Evolutionary conservation across 2,113 vertebrate genomes (phyloP), one percentile per base, ranked within the genome.

Genomic region (Mastomys coucha): DNA sequence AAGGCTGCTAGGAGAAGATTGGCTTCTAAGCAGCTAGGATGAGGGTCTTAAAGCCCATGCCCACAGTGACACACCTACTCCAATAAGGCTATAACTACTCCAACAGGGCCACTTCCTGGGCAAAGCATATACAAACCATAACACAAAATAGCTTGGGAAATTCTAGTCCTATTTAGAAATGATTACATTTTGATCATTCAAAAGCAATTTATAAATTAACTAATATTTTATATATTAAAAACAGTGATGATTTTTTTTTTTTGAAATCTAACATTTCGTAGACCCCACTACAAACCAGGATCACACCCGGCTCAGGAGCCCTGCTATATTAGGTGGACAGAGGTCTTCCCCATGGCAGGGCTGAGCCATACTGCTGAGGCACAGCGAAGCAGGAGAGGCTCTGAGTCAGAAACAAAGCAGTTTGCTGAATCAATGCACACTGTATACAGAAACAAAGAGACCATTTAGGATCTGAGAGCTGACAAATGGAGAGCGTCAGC

Each of bases 141-240:
- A 69, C 67, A 31, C 65, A 69, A 69, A 70, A 88, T 85, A 60
- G 81, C 42, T 76, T 80, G 67, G 33, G 84, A 80, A 84, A 91
- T 80, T 69, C 70, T n/a, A 63, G 12, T 77, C 42, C 65, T 60
- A 0, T 70, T 80, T 70, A 85, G 77, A 88, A 85, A 85, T 73
- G 45, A 58, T 13, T 81, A 89, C 88, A 60, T 91, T 97, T 69
- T 70, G 84, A 69, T 39, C 51, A 93, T 69, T 87, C 65, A 95
- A 86, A 77, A 70, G 14, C 42, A 87, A 90, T 16, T 14, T 91
- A 33, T 3, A 60, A 20, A 45, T 88, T 69, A 60, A 33, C 22
- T 76, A 88, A 84, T 73, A 53, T 65, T 94, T 93, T 73, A 58
- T 19, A 80, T 39, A 94, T 20, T 91, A 39, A 93, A 39, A 92